Percentiles rank a stretch among this genome's conserved stretches.
Conservation (phyloP, 2,113 vertebrate genomes). For the Nycticorax nycticorax region DNA sequence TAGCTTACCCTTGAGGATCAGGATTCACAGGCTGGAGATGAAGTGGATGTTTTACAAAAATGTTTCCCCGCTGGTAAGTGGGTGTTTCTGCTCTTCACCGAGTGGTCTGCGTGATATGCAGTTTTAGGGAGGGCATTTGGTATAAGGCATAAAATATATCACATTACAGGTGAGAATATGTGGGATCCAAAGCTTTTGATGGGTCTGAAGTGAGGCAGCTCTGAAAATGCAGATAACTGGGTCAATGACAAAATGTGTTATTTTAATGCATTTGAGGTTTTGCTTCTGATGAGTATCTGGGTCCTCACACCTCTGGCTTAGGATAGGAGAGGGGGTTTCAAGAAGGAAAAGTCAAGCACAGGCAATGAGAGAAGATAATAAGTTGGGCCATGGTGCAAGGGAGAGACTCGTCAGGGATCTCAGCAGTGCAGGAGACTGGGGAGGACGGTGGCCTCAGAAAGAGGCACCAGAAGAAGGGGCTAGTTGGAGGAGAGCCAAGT, state of each 20-base stretch:
- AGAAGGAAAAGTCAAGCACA: not conserved
- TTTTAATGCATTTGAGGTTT: not conserved
- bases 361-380: not conserved
- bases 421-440: not conserved
- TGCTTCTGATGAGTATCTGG: not conserved
- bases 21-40: constrained; percentile 33
- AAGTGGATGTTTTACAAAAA: constrained; percentile 22
- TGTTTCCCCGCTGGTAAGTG: not conserved
- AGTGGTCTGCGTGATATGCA: not conserved
- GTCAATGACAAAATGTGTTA: constrained; percentile 10
- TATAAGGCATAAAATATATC: constrained; percentile 21
- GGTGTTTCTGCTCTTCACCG: constrained; percentile 5
- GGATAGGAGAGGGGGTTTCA: not conserved
- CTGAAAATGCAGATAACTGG: constrained; percentile 16
- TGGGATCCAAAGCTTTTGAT: constrained; percentile 23
- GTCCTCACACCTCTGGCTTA: not conserved
- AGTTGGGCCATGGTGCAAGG: not conserved
- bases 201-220: constrained; percentile 7
- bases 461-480: not conserved
- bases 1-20: constrained; percentile 30
- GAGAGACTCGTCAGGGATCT: not conserved
- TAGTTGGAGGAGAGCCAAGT: not conserved
- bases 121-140: not conserved
- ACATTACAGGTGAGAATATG: constrained; percentile 53
- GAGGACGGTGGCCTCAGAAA: not conserved